phyloP scores from a whole-genome alignment of 2,888 invertebrate genomes.

The Diaphora mendica region DNA sequence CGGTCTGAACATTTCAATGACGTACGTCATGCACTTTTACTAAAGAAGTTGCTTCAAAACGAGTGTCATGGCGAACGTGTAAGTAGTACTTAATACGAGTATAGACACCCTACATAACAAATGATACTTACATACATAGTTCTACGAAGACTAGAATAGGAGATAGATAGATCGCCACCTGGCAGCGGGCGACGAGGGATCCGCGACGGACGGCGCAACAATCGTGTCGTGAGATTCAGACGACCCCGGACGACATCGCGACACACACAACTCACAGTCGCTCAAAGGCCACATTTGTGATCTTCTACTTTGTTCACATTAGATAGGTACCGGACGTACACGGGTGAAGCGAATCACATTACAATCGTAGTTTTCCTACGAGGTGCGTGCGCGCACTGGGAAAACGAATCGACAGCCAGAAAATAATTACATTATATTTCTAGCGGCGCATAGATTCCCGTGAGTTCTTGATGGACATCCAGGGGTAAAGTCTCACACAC shows the following conservation, averaged over 20 bases:
- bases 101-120: conserved; percentile 64
- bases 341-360: neutral
- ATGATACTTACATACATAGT: conserved; percentile 54
- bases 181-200: conserved; percentile 27
- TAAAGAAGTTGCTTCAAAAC: neutral
- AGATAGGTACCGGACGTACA: neutral
- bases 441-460: neutral
- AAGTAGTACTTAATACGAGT: conserved; percentile 44
- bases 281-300: neutral
- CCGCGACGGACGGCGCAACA: conserved; percentile 24
- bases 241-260: neutral
- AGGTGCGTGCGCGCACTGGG: neutral
- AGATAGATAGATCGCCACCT: conserved; percentile 40
- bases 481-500: conserved; percentile 5
- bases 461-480: neutral
- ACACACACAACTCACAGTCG: neutral
- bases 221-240: conserved; percentile 17
- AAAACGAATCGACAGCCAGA: neutral
- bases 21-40: neutral
- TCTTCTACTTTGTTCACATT: too few relatives aligned
- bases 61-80: conserved; percentile 32
- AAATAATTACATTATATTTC: conserved; percentile 13
- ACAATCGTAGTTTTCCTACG: neutral
- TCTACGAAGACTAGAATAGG: conserved; percentile 74
- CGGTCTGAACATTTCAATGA: neutral